These are phyloP conservation scores for Sipha maydis DNA, from an alignment of 2,888 invertebrate species.

Conservation along the genomic window DNA sequence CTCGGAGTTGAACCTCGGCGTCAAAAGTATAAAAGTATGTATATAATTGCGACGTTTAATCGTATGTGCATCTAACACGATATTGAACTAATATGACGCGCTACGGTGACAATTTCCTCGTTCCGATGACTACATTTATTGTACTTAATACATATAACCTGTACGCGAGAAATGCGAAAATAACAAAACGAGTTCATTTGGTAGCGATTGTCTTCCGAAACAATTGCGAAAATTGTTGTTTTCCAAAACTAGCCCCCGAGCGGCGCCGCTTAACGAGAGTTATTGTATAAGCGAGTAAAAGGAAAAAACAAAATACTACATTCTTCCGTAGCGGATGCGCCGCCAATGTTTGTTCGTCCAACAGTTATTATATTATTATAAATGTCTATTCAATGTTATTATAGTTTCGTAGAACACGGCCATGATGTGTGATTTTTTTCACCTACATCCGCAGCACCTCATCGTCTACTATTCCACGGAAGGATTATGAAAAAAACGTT, in stretches of 20 bases:
- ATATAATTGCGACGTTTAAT: not conserved
- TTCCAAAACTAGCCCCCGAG: conserved; percentile 48
- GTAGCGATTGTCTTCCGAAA: conserved; percentile 40
- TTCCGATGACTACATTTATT: not conserved
- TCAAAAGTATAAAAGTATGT: no score
- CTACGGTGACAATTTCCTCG: not conserved
- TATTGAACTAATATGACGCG: not conserved
- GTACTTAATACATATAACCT: not conserved
- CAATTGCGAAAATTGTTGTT: conserved; percentile 55
- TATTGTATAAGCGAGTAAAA: conserved; percentile 34
- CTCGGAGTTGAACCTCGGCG: no score
- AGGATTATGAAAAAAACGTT: not conserved
- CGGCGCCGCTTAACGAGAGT: conserved; percentile 53
- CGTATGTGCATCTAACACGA: not conserved
- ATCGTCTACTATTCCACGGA: not conserved
- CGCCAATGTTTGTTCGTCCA: not conserved
- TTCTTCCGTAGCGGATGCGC: conserved; percentile 47
- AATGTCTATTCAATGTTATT: not conserved
- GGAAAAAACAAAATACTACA: conserved; percentile 8
- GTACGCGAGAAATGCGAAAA: not conserved
- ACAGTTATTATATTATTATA: not conserved
- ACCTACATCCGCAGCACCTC: not conserved
- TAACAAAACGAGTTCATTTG: conserved; percentile 46
- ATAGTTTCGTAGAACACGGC: conserved; percentile 2
- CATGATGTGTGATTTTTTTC: not conserved